Evolutionary conservation across 2,888 invertebrate species (phyloP), one percentile per base, ranked within the genome.

Genomic region (Ditula angustiorana): DNA sequence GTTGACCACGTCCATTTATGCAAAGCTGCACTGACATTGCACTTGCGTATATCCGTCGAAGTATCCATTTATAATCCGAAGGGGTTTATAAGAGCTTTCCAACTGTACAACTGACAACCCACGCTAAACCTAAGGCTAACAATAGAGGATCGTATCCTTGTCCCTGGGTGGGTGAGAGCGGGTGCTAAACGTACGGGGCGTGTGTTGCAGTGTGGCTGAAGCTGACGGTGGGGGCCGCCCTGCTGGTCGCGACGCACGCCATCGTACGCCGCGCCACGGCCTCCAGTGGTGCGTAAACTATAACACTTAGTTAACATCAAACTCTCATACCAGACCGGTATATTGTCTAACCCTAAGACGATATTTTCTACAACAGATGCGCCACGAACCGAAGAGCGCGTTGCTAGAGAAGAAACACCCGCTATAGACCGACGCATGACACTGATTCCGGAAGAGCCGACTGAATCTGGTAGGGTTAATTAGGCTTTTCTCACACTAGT

Each of bases 181-280:
- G 56, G 44, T 37, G 61, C 67, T 77, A 79, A 79, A 73, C 75
- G 74, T 71, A 73, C 79, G 79, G 73, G 82, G 86, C 84, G 85
- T 89, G 85, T 95, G 94, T 96, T 96, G 87, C 96, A 97, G 97
- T 97, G 95, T 95, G 96, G 92, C 95, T 96, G 94, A 97, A 96
- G 94, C 94, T 97, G 93, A 95, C 95, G 89, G 96, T 97, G 90
- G 97, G 97, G 87, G 94, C 96, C 88, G 96, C 96, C 83, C 95
- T 97, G 87, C 95, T 97, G 91, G 94, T 95, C 87, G 96, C 97
- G 87, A 97, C 97, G 81, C 96, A 97, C 93, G 95, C 96, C 91
- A 96, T 97, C 87, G 95, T 97, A 90, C 95, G 96, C 90, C 96
- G 95, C 75, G 87, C 85, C 80, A 80, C 83, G 69, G 81, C 82